Conservation (phyloP, 2,888 invertebrate genomes). For the Ligdia adustata region DNA sequence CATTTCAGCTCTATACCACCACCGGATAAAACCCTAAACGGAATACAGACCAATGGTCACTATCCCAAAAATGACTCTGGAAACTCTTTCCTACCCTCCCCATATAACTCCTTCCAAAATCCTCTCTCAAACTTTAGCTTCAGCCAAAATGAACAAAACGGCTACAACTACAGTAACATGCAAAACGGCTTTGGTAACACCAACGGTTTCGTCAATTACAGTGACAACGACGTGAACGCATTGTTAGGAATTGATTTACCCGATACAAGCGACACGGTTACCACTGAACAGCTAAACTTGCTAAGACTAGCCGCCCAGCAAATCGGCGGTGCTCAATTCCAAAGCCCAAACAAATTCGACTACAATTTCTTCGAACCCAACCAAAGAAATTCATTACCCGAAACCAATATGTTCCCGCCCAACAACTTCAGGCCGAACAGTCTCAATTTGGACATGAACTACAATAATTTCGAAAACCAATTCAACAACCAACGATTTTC, state of each 20-base stretch:
- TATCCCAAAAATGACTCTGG: slow-evolving; percentile 62
- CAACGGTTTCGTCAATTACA: slow-evolving; percentile 68
- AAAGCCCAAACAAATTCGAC: slow-evolving; percentile 69
- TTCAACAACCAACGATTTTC: slow-evolving; percentile 61
- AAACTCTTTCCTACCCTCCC: slow-evolving; percentile 56
- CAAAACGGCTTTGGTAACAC: slow-evolving; percentile 63
- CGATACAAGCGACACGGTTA: slow-evolving; percentile 60
- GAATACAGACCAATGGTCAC: slow-evolving; percentile 51
- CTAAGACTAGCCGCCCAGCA: slow-evolving; percentile 79
- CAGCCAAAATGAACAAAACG: slow-evolving; percentile 63
- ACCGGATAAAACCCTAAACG: slow-evolving; percentile 67
- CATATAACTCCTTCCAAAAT: slow-evolving; percentile 60
- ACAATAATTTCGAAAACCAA: slow-evolving; percentile 58
- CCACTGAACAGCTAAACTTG: slow-evolving; percentile 75
- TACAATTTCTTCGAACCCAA: slow-evolving; percentile 76
- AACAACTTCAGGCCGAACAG: slow-evolving; percentile 70
- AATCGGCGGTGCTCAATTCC: slow-evolving; percentile 76
- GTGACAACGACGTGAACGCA: slow-evolving; percentile 62
- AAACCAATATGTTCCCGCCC: slow-evolving; percentile 61
- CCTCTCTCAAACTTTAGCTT: slow-evolving; percentile 64
- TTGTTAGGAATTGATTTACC: slow-evolving; percentile 63
- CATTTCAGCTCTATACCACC: slow-evolving; percentile 66
- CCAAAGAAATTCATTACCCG: slow-evolving; percentile 77
- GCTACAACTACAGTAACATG: slow-evolving; percentile 63
- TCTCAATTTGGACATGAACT: slow-evolving; percentile 70